Conservation (phyloP, 1,140 invertebrate species). For the Cherax quadricarinatus region DNA sequence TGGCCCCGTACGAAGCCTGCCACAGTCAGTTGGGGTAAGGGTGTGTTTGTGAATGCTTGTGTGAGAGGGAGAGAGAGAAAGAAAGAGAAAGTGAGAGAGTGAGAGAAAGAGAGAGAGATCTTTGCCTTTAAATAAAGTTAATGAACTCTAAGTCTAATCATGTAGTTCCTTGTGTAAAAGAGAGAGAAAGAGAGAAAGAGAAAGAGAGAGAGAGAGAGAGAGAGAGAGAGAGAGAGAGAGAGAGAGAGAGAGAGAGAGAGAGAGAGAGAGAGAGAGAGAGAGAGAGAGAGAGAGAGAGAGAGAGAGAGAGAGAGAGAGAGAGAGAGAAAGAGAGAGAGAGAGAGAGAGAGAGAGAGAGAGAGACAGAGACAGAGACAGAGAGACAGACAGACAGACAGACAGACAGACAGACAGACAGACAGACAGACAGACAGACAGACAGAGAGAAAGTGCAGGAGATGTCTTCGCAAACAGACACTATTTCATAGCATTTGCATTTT, state of each 20-base stretch:
- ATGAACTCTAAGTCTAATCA: too few species aligned
- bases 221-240: neutral
- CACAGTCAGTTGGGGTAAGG: neutral
- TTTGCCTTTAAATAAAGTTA: too few species aligned
- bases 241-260: neutral
- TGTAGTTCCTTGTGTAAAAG: too few species aligned
- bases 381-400: neutral
- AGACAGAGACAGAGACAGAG: neutral
- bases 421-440: neutral
- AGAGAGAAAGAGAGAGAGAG: slow-evolving; percentile 10
- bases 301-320: neutral
- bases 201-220: neutral
- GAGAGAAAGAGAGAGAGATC: too few species aligned
- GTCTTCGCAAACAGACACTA: neutral
- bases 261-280: neutral
- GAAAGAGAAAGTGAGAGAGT: neutral
- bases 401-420: too few species aligned
- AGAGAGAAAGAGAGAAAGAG: neutral
- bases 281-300: neutral
- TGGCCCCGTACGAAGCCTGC: slow-evolving; percentile 54
- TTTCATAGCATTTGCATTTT: too few species aligned
- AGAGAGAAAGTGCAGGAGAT: neutral
- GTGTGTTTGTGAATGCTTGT: neutral
- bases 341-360: neutral
- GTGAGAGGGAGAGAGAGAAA: neutral